Base-by-base conservation (phyloP, 2,113 vertebrate genomes). In the Haliaeetus leucogaster region DNA sequence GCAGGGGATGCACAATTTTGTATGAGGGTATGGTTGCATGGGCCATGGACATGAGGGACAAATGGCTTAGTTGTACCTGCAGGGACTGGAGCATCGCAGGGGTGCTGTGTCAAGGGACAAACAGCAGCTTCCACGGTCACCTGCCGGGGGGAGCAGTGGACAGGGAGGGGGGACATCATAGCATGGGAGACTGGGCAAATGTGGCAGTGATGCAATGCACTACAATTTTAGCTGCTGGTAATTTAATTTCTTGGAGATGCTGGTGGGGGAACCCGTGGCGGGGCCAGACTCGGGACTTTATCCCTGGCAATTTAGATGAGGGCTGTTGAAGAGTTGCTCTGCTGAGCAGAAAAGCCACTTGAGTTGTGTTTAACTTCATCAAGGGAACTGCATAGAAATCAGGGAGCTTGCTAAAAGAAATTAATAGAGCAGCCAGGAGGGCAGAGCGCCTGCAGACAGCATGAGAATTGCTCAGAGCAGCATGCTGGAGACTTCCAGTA, bases 401-500 rank as follows among this genome's bases (percentile, higher is more conserved):
- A 89, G 73, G 65, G 73, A 96, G 77, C 87, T 94, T 53, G 81
- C 92, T 96, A 65, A 50, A 82, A 93, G 45, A 84, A 91, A 95
- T 91, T 93, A 95, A 94, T 70, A 93, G 87, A 91, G 87, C 87
- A 93, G 59, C 59, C 68, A 70, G 72, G 55, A 93, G 77, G 65
- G 59, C 84, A 96, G 83, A 70, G 34, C 18, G 68, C 90, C 65
- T 89, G 90, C 94, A 96, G 92, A 73, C 68, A 93, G 77, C 67
- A 62, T 2, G 9, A 95, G 81, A 84, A 84, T 87, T 61, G 45
- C 87, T 96, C 95, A 74, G 63, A 95, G 71, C 50, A 20, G 3
- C 81, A 58, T 89, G 90, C 72, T 18, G 84, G 95, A 94, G 94
- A 93, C 84, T 97, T 97, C 77, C 93, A 89, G 92, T 96, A 95